Base-by-base conservation (phyloP, 2,113 vertebrate species). In the Lasiurus cinereus region DNA sequence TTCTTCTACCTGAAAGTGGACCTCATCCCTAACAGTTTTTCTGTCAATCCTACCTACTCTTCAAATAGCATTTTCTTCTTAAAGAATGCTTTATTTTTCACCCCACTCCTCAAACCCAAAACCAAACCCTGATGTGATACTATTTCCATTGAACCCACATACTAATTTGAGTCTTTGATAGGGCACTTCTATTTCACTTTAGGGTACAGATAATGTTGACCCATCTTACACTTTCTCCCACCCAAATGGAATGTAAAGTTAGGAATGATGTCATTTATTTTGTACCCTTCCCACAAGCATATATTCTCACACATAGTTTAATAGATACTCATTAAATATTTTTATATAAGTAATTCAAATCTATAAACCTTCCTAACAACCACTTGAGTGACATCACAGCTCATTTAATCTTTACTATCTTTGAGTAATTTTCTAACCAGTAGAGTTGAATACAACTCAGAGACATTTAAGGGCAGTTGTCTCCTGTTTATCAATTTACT, bases 391-490 rank as follows among this genome's bases (percentile, higher is more conserved):
- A 10, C 12, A 6, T 83, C 14, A 52, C 72, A 66, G 33, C 19
- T 87, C 19, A 72, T 90, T 92, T 94, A 62, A 78, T 91, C 22
- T 46, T 70, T 89, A 52, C 0, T 56, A 0, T 86, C 54, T 33
- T 78, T 77, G 69, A 90, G 70, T 74, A 12, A 92, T 92, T 74
- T 93, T 54, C 56, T 93, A 43, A 50, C 8, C 27, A 50, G 12
- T 77, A 56, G 56, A 46, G 10, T 67, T 62, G 16, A 73, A 48
- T 62, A 8, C 70, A 66, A 24, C 54, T 36, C 43, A 64, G 56
- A 76, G 16, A 79, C 18, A 39, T 46, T 73, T 70, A 33, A 64
- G 39, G 59, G 48, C 24, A 69, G 48, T 80, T 88, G 27, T 83
- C 69, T 72, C 19, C 39, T 19, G 11, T 66, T 67, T 70, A 62